Base-by-base conservation (phyloP, 2,113 vertebrate genomes). In the Tichodroma muraria region DNA sequence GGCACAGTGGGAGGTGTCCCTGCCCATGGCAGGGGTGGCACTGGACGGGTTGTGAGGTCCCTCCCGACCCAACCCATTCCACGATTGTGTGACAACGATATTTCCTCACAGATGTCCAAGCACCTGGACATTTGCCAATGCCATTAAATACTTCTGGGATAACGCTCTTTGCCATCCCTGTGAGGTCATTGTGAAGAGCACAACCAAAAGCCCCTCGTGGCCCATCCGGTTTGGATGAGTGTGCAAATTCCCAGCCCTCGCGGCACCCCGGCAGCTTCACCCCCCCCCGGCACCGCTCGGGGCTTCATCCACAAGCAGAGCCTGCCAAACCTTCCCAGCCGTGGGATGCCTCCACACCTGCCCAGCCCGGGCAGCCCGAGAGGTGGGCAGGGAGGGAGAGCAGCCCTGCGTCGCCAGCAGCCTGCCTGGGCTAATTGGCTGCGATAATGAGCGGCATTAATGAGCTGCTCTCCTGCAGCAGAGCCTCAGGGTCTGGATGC, bases 11-110 rank as follows among this genome's bases (percentile, higher is more conserved):
- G 0, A 69, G n/a, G 28, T 45, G 64, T 38, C 47, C 63, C 54
- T 86, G 72, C 47, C 47, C 56, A 9, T 16, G 73, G 47, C 50
- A 28, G 25, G 50, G 50, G n/a, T n/a, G n/a, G n/a, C n/a, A n/a
- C 27, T 52, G 50, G 50, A 10, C 40, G 50, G 49, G 49, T 15
- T 17, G 17, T 40, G 15, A 42, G 42, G 6, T 42, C 42, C 42
- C 15, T 42, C 42, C 42, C 40, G 40, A n/a, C n/a, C n/a, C 40
- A 40, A 40, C 40, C 40, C 71, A 10, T 1, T 4, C 38, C 6
- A 2, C 1, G 23, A 5, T 3, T 11, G 8, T 6, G 5, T 45
- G 45, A 24, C 19, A 80, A 27, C 0, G 1, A 8, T 6, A 13
- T 64, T 38, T 68, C 42, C 30, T 17, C 13, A 4, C 30, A 6